Conservation (phyloP, 30 jellyfish, hydroid and myxozoan genomes). For the Catostylus mosaicus region DNA sequence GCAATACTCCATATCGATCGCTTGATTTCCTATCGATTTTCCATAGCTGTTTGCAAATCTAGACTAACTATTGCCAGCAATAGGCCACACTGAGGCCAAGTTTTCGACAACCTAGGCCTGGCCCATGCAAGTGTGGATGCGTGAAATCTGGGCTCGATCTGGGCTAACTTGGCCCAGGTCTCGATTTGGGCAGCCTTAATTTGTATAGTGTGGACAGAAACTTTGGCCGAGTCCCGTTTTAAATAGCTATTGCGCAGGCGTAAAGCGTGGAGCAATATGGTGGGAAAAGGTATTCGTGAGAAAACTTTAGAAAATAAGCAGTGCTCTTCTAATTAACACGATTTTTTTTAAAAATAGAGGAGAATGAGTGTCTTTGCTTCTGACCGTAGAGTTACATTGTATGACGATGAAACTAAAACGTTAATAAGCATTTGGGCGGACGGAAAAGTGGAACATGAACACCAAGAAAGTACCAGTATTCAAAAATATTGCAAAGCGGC, state of each 20-base stretch:
- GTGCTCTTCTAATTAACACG: not conserved
- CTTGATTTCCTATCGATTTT: too few relatives aligned
- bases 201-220: conserved; percentile 13
- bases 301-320: not conserved
- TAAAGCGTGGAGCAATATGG: not conserved
- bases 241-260: not conserved
- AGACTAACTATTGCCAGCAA: too few relatives aligned
- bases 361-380: too few relatives aligned
- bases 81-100: not conserved
- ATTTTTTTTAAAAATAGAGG: too few relatives aligned
- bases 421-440: too few relatives aligned
- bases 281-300: not conserved
- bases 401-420: too few relatives aligned
- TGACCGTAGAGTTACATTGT: too few relatives aligned
- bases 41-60: too few relatives aligned
- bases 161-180: not conserved
- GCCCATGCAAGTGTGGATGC: conserved; percentile 1
- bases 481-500: too few relatives aligned
- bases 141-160: not conserved
- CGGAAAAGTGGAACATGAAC: too few relatives aligned
- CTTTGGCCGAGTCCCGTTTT: conserved; percentile 20
- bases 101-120: conserved; percentile 2
- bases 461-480: too few relatives aligned
- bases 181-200: conserved; percentile 1
- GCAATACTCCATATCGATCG: too few relatives aligned